Evolutionary conservation across 2,113 vertebrate genomes (phyloP).

Genomic region (Oreochromis spilurus): DNA sequence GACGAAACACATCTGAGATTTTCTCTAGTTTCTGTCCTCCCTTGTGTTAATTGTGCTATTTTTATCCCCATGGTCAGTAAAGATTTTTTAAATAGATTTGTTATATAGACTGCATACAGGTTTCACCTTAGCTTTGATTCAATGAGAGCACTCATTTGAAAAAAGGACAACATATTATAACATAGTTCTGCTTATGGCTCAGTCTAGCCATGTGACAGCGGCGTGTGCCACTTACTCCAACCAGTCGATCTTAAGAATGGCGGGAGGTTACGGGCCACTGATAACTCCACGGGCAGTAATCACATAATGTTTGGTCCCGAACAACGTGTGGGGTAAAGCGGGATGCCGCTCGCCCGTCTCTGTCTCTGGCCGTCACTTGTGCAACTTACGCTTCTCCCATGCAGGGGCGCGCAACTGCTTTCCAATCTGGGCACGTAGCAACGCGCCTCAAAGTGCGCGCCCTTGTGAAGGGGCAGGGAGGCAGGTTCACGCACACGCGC

Average conservation of each 20-base stretch:
- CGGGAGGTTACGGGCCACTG: background rate
- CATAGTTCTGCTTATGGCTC: background rate
- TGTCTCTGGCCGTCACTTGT: background rate
- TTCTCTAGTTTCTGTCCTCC: background rate
- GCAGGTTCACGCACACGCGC: background rate
- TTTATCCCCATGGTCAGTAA: background rate
- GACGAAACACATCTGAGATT: background rate
- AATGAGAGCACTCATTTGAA: background rate
- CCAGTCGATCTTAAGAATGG: background rate
- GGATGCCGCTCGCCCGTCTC: background rate
- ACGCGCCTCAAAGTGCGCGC: conserved; percentile 20
- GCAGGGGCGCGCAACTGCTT: conserved; percentile 34
- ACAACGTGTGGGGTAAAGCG: background rate
- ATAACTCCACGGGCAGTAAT: background rate
- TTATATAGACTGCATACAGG: background rate
- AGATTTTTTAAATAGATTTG: background rate
- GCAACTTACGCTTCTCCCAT: conserved; percentile 1
- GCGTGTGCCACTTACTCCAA: background rate
- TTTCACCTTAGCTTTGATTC: background rate
- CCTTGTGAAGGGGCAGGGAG: background rate
- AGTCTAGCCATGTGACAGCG: background rate
- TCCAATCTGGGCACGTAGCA: conserved; percentile 56
- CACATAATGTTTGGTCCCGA: background rate
- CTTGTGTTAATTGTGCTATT: background rate
- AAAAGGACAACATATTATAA: background rate